Percentiles rank a stretch among this genome's conserved stretches.
phyloP scores from a whole-genome alignment of 2,113 vertebrate genomes.

The Crotalus horridus region DNA sequence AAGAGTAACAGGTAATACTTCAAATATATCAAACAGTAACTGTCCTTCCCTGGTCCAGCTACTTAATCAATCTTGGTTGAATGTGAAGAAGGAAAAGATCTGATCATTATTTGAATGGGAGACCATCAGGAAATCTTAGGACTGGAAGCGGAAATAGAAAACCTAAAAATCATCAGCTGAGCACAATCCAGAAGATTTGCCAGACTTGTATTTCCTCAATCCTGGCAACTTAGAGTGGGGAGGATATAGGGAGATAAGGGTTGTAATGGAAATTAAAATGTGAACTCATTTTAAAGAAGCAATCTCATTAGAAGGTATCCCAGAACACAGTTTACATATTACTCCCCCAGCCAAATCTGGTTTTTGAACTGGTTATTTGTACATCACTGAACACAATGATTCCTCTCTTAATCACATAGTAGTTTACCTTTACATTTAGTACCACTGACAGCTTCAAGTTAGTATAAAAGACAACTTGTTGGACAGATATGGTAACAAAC shows the following conservation, averaged over 20 bases:
- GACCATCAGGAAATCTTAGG: background rate
- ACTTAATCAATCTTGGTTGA: background rate
- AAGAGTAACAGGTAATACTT: constrained; percentile 37
- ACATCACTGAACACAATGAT: background rate
- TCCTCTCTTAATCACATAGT: background rate
- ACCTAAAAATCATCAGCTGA: background rate
- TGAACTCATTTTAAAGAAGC: background rate
- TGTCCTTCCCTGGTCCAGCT: background rate
- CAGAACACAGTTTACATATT: background rate
- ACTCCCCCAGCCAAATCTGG: background rate
- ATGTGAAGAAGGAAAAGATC: background rate
- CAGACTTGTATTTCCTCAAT: background rate
- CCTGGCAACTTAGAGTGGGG: background rate
- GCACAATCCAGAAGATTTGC: background rate
- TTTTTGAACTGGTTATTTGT: background rate
- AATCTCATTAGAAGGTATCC: background rate
- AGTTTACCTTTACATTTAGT: constrained; percentile 34
- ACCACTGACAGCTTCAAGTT: constrained; percentile 17
- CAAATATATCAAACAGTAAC: background rate
- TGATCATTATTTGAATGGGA: background rate
- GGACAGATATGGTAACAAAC: constrained; percentile 11
- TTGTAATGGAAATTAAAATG: background rate
- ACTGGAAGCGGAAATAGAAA: background rate
- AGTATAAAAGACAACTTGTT: constrained; percentile 31
- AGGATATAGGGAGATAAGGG: background rate